Evolutionary conservation across 1,140 invertebrate species (phyloP).

Genomic region (Trichonephila clavata): DNA sequence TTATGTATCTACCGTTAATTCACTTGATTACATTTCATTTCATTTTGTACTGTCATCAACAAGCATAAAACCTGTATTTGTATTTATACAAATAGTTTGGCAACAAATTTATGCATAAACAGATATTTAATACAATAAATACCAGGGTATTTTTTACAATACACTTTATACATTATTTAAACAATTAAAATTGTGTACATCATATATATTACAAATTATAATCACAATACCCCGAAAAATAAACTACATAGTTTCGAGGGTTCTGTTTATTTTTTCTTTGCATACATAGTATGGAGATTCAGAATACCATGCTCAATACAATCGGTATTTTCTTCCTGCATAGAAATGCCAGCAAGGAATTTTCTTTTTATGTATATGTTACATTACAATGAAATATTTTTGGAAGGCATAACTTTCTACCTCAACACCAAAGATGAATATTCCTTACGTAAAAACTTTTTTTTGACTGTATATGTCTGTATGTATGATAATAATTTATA

Average conservation of each 20-base stretch:
- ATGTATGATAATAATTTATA: too few relatives aligned
- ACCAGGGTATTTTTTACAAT: background rate
- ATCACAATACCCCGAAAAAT: background rate
- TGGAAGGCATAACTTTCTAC: too few relatives aligned
- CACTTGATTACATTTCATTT: background rate
- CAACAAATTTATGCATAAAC: constrained; percentile 29
- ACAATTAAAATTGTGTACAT: background rate
- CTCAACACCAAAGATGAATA: too few relatives aligned
- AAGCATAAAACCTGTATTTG: constrained; percentile 37
- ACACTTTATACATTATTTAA: constrained; percentile 15
- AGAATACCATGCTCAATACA: background rate
- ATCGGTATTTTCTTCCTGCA: background rate
- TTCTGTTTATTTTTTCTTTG: background rate
- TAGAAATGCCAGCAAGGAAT: background rate
- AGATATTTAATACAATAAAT: background rate
- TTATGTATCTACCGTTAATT: background rate
- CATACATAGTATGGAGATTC: background rate
- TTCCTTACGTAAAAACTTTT: too few relatives aligned
- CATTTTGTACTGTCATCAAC: constrained; percentile 31
- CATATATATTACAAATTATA: background rate
- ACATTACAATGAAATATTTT: too few relatives aligned
- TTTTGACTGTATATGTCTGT: too few relatives aligned
- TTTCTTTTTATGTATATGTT: background rate
- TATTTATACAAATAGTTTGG: constrained; percentile 2
- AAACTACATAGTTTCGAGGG: background rate